Conservation (phyloP, 2,888 invertebrate genomes). For the Leucophenga maculata region DNA sequence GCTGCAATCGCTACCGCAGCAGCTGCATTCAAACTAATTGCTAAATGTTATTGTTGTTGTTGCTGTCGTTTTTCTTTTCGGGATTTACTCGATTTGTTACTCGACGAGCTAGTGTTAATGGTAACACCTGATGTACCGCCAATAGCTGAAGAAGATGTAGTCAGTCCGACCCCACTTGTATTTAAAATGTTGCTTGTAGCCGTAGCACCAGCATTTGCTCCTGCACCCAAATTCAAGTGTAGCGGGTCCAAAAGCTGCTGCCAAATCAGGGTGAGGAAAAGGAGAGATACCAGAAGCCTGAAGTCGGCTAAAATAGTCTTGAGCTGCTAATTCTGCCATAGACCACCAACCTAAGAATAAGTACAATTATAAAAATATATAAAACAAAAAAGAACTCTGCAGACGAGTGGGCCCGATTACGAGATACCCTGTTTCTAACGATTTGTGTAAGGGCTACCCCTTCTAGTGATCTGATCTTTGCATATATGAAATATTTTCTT, state of each 20-base stretch:
- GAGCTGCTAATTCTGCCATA: slow-evolving; percentile 91
- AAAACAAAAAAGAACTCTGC: too few relatives aligned
- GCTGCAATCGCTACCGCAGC: slow-evolving; percentile 68
- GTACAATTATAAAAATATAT: slow-evolving; percentile 16
- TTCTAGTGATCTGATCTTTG: too few relatives aligned
- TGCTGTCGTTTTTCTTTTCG: slow-evolving; percentile 71
- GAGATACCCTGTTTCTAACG: too few relatives aligned
- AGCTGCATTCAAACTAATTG: slow-evolving; percentile 66
- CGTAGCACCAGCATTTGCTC: slow-evolving; percentile 51
- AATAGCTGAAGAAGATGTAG: slow-evolving; percentile 14
- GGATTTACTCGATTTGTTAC: slow-evolving; percentile 68
- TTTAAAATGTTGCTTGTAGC: slow-evolving; percentile 63
- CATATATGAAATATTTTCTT: too few relatives aligned
- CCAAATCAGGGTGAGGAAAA: slow-evolving; percentile 80
- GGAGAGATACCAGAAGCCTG: slow-evolving; percentile 85
- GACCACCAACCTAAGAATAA: slow-evolving; percentile 86
- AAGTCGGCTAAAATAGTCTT: slow-evolving; percentile 87
- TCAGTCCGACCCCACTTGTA: slow-evolving; percentile 43
- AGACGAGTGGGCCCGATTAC: too few relatives aligned
- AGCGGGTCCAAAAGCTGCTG: slow-evolving; percentile 74
- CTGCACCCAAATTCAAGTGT: slow-evolving; percentile 63
- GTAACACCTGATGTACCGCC: slow-evolving; percentile 63
- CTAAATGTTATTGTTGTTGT: slow-evolving; percentile 64
- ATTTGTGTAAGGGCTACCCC: too few relatives aligned
- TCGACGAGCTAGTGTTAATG: slow-evolving; percentile 78